A percentile compares a stretch with the other conserved stretches of the same genome.
Conservation (phyloP, 2,888 invertebrate species). For the Neoitamus cyanurus region DNA sequence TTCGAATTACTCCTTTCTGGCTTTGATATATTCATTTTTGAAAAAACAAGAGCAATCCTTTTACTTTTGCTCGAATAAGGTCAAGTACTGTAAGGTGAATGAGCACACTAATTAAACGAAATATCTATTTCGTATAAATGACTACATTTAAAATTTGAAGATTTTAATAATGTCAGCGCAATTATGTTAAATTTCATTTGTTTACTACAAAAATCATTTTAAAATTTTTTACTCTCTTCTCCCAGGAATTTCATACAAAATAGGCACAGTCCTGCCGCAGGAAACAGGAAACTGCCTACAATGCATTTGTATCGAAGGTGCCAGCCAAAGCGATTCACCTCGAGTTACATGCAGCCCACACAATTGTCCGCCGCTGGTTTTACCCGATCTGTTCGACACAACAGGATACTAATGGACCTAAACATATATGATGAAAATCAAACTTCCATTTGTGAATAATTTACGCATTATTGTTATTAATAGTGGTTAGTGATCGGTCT, state of each 20-base stretch:
- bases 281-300: conserved; percentile 78
- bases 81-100: neutral
- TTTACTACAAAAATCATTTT: neutral
- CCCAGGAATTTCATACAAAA: conserved; percentile 72
- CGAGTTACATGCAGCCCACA: conserved; percentile 66
- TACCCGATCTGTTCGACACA: conserved; percentile 66
- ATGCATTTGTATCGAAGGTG: conserved; percentile 74
- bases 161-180: neutral
- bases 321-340: conserved; percentile 63
- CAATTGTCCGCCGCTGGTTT: conserved; percentile 65
- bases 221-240: conserved; percentile 49
- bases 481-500: conserved; percentile 22
- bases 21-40: neutral
- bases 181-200: neutral
- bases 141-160: too few relatives aligned
- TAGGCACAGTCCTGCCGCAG: conserved; percentile 75
- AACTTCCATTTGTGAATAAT: conserved; percentile 29
- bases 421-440: conserved; percentile 28
- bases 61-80: neutral
- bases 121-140: too few relatives aligned
- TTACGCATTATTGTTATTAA: conserved; percentile 17
- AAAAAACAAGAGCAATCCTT: neutral
- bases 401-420: conserved; percentile 63
- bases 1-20: neutral
- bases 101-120: neutral